phyloP scores from a whole-genome alignment of 1,140 invertebrate genomes.

The Plutomurus gul region DNA sequence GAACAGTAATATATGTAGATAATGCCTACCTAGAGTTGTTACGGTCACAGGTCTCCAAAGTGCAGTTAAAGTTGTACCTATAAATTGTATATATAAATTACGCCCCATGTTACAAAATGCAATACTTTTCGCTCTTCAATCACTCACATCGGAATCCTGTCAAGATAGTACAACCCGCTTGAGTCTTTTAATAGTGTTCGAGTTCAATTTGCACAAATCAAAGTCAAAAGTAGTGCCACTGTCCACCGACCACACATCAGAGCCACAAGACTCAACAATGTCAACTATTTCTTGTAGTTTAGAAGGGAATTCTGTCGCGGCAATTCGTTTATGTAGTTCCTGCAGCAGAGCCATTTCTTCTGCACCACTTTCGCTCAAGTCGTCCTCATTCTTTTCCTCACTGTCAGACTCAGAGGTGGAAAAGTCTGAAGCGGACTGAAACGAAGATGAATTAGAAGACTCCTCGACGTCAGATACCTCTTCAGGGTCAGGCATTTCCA shows the following conservation, averaged over 20 bases:
- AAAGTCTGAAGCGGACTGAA: not conserved
- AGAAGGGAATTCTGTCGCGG: slow-evolving; percentile 39
- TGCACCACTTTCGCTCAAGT: slow-evolving; percentile 11
- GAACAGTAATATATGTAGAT: too few relatives aligned
- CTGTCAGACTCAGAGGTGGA: too few relatives aligned
- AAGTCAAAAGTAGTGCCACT: slow-evolving; percentile 52
- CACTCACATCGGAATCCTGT: too few relatives aligned
- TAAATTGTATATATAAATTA: too few relatives aligned
- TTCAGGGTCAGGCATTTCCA: too few relatives aligned
- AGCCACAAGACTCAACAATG: slow-evolving; percentile 50
- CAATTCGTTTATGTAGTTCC: slow-evolving; percentile 48
- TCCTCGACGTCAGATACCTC: not conserved
- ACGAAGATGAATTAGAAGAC: not conserved
- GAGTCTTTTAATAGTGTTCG: slow-evolving; percentile 48
- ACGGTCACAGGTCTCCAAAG: too few relatives aligned
- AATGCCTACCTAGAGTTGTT: too few relatives aligned
- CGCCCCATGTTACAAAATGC: too few relatives aligned
- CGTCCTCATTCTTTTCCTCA: not conserved
- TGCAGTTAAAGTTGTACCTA: too few relatives aligned
- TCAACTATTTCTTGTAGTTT: slow-evolving; percentile 53
- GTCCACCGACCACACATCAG: slow-evolving; percentile 46
- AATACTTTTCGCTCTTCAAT: too few relatives aligned
- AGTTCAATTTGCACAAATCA: slow-evolving; percentile 52
- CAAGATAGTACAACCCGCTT: slow-evolving; percentile 45
- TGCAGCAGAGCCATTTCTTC: slow-evolving; percentile 50